Evolutionary conservation across 2,113 vertebrate genomes (phyloP).

Genomic region (Ceyx margarethae): DNA sequence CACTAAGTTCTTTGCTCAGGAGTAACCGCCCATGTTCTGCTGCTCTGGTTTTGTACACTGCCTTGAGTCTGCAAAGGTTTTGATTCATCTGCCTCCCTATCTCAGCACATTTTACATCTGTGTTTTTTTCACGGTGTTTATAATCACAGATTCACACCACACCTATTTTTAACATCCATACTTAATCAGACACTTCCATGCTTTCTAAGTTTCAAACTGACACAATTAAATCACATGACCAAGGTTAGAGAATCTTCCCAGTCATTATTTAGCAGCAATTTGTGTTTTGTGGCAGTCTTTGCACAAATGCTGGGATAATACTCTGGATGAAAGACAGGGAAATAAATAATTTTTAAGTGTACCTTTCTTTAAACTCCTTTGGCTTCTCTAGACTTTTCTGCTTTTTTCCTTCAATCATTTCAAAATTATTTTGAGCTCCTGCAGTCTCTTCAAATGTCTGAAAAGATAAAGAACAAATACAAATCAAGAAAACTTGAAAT

Average conservation of each 20-base stretch:
- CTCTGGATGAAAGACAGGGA: not conserved
- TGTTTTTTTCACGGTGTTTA: not conserved
- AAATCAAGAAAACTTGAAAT: not conserved
- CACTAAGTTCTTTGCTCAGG: not conserved
- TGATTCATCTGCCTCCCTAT: not conserved
- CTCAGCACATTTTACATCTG: not conserved
- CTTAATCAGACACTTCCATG: not conserved
- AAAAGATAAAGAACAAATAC: conserved; percentile 42
- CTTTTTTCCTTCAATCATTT: conserved; percentile 49
- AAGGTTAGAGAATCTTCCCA: not conserved
- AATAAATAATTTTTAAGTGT: not conserved
- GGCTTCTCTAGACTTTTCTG: conserved; percentile 50
- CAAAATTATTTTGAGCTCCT: conserved; percentile 49
- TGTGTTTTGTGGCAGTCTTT: not conserved
- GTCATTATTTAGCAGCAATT: not conserved
- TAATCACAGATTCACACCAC: not conserved
- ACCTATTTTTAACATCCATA: not conserved
- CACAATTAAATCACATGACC: not conserved
- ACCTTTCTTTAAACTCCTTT: conserved; percentile 70
- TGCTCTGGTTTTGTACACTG: not conserved
- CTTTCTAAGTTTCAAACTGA: not conserved
- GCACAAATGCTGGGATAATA: not conserved
- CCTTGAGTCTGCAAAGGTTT: not conserved
- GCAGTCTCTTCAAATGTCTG: conserved; percentile 51
- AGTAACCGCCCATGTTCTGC: not conserved